A percentile compares a stretch with the other conserved stretches of the same genome.
Evolutionary conservation across 2,113 vertebrate species (phyloP).

Genomic region (Ammodytes marinus): DNA sequence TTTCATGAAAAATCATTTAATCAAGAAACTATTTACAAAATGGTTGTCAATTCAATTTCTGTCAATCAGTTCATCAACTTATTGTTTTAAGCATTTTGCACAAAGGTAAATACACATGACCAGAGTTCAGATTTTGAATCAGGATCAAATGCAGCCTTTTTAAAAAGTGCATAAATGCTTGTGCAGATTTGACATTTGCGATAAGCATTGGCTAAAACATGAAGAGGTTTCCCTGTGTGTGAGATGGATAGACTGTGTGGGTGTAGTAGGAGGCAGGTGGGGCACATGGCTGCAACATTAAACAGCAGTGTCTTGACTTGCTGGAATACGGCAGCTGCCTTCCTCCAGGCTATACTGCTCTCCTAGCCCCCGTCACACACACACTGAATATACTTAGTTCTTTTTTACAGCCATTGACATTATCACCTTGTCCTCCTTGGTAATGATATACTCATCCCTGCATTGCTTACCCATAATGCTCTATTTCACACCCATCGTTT

Average conservation of each 20-base stretch:
- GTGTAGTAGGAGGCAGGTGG: constrained; percentile 21
- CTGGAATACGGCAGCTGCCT: constrained; percentile 72
- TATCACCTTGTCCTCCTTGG: background rate
- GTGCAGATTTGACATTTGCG: constrained; percentile 1
- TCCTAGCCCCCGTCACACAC: constrained; percentile 5
- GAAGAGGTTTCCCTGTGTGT: constrained; percentile 28
- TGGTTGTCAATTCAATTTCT: background rate
- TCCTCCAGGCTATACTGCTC: constrained; percentile 62
- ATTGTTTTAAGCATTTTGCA: background rate
- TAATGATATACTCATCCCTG: constrained; percentile 38
- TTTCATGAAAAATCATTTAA: background rate
- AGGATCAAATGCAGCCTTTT: background rate
- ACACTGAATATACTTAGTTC: background rate
- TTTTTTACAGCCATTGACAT: constrained; percentile 19
- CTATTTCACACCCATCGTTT: constrained; percentile 31
- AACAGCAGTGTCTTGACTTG: constrained; percentile 68
- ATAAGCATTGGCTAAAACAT: constrained; percentile 1
- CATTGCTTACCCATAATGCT: constrained; percentile 16
- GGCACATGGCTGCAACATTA: constrained; percentile 53
- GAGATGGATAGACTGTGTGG: constrained; percentile 30
- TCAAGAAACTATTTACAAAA: background rate
- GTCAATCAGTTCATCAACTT: background rate
- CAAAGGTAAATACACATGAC: background rate
- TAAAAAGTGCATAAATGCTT: background rate
- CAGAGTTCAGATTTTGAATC: background rate